Evolutionary conservation across 2,113 vertebrate species (phyloP), one percentile per base, ranked within the genome.

Genomic region (Hippocampus barbouri): DNA sequence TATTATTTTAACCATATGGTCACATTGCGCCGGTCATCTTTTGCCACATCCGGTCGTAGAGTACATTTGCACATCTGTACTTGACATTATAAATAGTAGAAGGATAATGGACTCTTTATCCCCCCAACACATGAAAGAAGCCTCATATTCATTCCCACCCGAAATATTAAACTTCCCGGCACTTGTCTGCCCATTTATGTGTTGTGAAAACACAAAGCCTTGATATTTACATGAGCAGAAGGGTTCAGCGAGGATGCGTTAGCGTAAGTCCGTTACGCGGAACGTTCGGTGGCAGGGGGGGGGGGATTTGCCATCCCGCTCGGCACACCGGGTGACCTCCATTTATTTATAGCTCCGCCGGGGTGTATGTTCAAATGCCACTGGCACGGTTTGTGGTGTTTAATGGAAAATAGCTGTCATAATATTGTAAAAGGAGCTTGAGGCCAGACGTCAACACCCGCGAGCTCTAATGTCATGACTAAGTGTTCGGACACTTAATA

Each of bases 381-480:
- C 53, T 59, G 16, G 25, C 62, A 64, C 7, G 10, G n/a, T 69
- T n/a, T 76, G 66, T 75, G 64, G 60, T 77, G 40, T 70, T 82
- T 82, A 77, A 83, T 76, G 61, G 54, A 65, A 57, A 80, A 71
- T 68, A n/a, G 34, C 76, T 70, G 59, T 71, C 40, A 8, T 45
- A 70, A 80, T 30, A 72, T 80, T 87, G 61, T 69, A 45, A 80
- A 84, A 82, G 53, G 79, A 72, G 74, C 78, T 83, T 75, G 69
- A 40, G 43, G 63, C 43, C n/a, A 54, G 64, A 72, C 30, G n/a
- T 76, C 30, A 69, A 8, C 72, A 69, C 68, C 30, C 20, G 56
- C 59, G 8, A 78, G 65, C 53, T 63, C 73, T 83, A 80, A 78
- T 70, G 69, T 84, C 78, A 88, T 79, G 45, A 76, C 51, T 72